Evolutionary conservation across 1,140 invertebrate species (phyloP).

Genomic region (Anagrus nilaparvatae): DNA sequence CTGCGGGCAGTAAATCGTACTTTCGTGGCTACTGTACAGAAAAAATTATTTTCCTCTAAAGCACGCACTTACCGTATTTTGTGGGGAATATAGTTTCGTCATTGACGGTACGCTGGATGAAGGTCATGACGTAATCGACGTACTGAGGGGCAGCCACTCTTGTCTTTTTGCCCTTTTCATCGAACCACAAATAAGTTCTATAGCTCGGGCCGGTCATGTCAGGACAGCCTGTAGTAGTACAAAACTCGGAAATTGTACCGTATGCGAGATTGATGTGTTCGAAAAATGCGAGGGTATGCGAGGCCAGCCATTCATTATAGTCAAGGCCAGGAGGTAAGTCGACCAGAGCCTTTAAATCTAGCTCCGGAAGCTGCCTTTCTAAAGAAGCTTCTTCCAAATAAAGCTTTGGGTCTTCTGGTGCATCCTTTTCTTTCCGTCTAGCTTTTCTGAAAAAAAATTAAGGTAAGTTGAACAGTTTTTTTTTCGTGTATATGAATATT

Average conservation of each 20-base stretch:
- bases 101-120: constrained; percentile 92
- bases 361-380: constrained; percentile 84
- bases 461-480: not conserved
- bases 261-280: constrained; percentile 97
- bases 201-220: constrained; percentile 89
- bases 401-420: constrained; percentile 79
- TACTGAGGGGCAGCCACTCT: constrained; percentile 95
- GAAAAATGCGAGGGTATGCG: constrained; percentile 94
- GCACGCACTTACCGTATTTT: constrained; percentile 79
- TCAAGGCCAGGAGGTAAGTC: constrained; percentile 88
- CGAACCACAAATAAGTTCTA: constrained; percentile 95
- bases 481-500: not conserved
- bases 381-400: constrained; percentile 90
- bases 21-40: too few relatives aligned
- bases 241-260: constrained; percentile 96
- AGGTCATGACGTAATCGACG: constrained; percentile 98
- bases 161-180: constrained; percentile 96
- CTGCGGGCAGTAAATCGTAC: too few relatives aligned
- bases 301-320: constrained; percentile 97
- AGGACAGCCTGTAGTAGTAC: constrained; percentile 84
- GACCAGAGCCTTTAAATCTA: constrained; percentile 85
- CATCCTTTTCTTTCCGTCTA: constrained; percentile 90
- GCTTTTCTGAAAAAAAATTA: constrained; percentile 72
- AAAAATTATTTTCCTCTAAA: constrained; percentile 1
- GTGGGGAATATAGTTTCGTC: constrained; percentile 97